Evolutionary conservation across 2,113 vertebrate species (phyloP).

Genomic region (Poeciliopsis retropinna): DNA sequence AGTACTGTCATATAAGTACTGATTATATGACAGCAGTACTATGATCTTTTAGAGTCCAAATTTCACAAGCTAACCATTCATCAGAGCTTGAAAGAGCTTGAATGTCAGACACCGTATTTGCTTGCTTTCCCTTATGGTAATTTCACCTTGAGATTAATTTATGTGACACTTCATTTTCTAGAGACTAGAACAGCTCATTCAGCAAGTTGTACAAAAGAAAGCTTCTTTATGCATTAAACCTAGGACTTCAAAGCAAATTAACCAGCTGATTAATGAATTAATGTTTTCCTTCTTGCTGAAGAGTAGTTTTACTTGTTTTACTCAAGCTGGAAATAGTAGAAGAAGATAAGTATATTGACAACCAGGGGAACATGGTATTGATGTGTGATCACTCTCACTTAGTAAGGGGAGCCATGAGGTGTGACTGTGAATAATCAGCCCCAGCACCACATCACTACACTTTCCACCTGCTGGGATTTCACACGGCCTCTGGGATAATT

Average conservation of each 20-base stretch:
- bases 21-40: no score
- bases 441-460: constrained; percentile 43
- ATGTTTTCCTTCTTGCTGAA: constrained; percentile 27
- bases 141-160: not conserved
- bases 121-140: not conserved
- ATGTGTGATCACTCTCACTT: constrained; percentile 68
- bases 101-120: not conserved
- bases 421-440: constrained; percentile 68
- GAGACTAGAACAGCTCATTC: not conserved
- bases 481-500: constrained; percentile 22
- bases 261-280: constrained; percentile 16
- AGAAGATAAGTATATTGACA: constrained; percentile 54
- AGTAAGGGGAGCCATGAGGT: constrained; percentile 47
- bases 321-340: constrained; percentile 20
- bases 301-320: constrained; percentile 28
- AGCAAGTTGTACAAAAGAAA: not conserved
- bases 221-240: not conserved
- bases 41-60: no score
- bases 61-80: no score
- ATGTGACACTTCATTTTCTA: not conserved
- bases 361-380: constrained; percentile 55
- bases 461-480: constrained; percentile 40
- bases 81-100: no score
- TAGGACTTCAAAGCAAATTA: not conserved
- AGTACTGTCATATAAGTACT: no score